These are phyloP conservation scores for Serinus canaria DNA, from an alignment of 2,113 vertebrate genomes.

Conservation along the genomic window DNA sequence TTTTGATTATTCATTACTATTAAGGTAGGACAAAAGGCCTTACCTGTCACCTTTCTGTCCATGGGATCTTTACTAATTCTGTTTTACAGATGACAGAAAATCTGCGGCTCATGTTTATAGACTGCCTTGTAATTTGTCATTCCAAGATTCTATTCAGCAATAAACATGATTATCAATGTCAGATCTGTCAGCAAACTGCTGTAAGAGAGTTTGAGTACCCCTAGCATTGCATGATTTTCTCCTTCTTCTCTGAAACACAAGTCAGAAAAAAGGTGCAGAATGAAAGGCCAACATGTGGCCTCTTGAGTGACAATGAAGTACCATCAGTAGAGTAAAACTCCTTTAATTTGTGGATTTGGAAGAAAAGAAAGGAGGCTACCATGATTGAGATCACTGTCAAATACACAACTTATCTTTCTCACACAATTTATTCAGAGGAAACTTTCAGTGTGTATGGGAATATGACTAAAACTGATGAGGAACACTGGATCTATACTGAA, in stretches of 20 bases:
- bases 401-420: neutral
- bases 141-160: neutral
- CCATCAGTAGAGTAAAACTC: neutral
- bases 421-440: conserved; percentile 7
- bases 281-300: neutral
- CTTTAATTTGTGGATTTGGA: neutral
- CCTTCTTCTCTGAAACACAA: neutral
- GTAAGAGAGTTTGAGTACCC: neutral
- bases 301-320: neutral
- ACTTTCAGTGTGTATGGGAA: neutral
- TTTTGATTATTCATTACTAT: neutral
- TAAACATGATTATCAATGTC: neutral
- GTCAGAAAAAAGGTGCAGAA: neutral
- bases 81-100: neutral
- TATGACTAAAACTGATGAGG: conserved; percentile 1
- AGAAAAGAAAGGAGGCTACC: neutral
- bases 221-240: neutral
- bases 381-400: conserved; percentile 7
- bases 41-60: neutral
- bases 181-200: neutral
- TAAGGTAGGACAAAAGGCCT: neutral
- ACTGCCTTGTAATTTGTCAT: neutral
- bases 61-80: neutral
- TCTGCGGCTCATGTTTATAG: neutral
- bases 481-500: neutral